Conservation (phyloP, 2,113 vertebrate genomes). For the Aegithalos caudatus region DNA sequence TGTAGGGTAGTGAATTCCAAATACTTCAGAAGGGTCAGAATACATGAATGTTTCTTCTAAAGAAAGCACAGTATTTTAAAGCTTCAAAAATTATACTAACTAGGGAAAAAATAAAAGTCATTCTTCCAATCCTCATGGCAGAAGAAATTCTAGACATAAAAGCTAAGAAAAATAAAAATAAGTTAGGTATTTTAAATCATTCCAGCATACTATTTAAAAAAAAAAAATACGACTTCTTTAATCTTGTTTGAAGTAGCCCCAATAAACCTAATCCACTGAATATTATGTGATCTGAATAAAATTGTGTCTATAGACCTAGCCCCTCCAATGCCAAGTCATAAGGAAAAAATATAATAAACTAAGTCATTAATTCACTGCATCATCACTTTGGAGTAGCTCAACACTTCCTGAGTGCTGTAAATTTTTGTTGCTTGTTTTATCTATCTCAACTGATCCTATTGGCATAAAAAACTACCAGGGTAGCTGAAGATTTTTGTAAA, state of each 20-base stretch:
- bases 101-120: not conserved
- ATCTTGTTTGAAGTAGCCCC: not conserved
- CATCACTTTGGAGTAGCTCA: not conserved
- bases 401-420: not conserved
- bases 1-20: not conserved
- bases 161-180: not conserved
- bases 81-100: not conserved
- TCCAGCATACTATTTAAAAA: not conserved
- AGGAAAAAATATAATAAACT: slow-evolving; percentile 1
- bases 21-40: not conserved
- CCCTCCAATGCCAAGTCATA: not conserved
- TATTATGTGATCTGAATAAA: slow-evolving; percentile 7
- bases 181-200: not conserved
- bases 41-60: not conserved
- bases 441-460: not conserved
- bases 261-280: slow-evolving; percentile 27
- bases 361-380: slow-evolving; percentile 1
- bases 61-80: not conserved
- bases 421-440: not conserved
- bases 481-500: not conserved
- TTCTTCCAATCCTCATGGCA: not conserved
- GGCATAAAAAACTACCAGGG: not conserved
- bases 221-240: not conserved
- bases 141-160: not conserved
- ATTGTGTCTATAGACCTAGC: not conserved